phyloP scores from a whole-genome alignment of 2,113 vertebrate genomes.

The Taxidea taxus region DNA sequence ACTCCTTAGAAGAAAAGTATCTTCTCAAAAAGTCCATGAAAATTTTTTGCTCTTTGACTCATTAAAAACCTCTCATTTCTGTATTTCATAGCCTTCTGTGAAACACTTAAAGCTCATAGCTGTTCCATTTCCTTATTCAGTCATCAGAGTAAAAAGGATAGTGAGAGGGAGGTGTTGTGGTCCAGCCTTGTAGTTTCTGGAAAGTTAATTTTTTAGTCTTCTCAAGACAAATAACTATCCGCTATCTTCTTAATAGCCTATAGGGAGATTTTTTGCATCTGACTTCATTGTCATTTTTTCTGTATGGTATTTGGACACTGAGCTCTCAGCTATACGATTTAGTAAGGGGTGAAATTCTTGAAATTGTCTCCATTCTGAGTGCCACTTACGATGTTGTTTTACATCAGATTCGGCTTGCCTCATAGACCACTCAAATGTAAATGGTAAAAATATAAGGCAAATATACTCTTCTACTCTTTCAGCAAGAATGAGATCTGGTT shows the following conservation, averaged over 20 bases:
- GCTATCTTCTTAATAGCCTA: neutral
- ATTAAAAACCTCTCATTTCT: neutral
- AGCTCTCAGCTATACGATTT: slow-evolving; percentile 11
- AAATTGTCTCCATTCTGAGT: slow-evolving; percentile 29
- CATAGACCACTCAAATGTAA: neutral
- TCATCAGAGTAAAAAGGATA: neutral
- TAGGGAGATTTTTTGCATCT: neutral
- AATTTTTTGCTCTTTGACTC: neutral
- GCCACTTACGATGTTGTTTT: neutral
- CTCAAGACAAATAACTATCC: neutral
- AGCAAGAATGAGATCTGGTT: slow-evolving; percentile 10
- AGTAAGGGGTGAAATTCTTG: neutral
- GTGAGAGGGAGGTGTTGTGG: neutral
- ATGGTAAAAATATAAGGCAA: slow-evolving; percentile 4
- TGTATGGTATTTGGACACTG: neutral
- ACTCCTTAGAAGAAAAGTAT: neutral
- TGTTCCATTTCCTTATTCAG: neutral
- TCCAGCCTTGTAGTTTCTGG: neutral
- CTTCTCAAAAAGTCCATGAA: neutral
- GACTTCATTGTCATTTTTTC: neutral
- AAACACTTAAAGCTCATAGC: neutral
- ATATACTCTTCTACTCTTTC: neutral
- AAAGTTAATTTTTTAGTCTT: neutral
- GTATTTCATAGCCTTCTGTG: neutral
- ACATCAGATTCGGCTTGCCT: neutral